phyloP scores from a whole-genome alignment of 2,888 invertebrate species.

The Leistus spinibarbis region DNA sequence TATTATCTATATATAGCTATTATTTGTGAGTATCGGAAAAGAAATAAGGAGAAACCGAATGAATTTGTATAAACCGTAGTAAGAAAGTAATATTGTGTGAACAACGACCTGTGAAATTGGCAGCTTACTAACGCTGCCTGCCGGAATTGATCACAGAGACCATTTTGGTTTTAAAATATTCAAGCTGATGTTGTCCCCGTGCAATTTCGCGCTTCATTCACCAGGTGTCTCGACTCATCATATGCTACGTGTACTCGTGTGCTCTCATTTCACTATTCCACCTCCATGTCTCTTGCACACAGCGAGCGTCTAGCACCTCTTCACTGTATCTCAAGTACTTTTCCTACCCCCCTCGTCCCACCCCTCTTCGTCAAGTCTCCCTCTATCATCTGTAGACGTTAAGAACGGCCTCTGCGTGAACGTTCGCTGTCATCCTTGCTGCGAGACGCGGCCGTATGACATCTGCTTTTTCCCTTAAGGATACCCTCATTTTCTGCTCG shows the following conservation, averaged over 20 bases:
- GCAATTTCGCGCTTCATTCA: constrained; percentile 46
- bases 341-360: background rate
- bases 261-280: background rate
- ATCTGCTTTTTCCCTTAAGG: constrained; percentile 46
- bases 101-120: constrained; percentile 38
- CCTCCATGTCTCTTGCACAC: background rate
- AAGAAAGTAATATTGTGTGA: background rate
- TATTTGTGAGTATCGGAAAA: too few species aligned
- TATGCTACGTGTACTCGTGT: constrained; percentile 3
- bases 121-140: constrained; percentile 24
- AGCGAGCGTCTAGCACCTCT: background rate
- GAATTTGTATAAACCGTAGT: constrained; percentile 10
- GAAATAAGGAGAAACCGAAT: background rate
- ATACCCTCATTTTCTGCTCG: constrained; percentile 45
- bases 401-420: background rate
- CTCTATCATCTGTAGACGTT: background rate
- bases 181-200: constrained; percentile 42
- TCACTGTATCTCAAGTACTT: background rate
- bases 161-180: constrained; percentile 42
- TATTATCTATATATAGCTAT: too few species aligned
- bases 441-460: constrained; percentile 41
- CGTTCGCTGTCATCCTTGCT: constrained; percentile 43
- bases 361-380: background rate
- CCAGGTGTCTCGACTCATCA: constrained; percentile 44
- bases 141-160: background rate